Evolutionary conservation across 2,888 invertebrate genomes (phyloP), one percentile per base, ranked within the genome.

Genomic region (Diploptera punctata): DNA sequence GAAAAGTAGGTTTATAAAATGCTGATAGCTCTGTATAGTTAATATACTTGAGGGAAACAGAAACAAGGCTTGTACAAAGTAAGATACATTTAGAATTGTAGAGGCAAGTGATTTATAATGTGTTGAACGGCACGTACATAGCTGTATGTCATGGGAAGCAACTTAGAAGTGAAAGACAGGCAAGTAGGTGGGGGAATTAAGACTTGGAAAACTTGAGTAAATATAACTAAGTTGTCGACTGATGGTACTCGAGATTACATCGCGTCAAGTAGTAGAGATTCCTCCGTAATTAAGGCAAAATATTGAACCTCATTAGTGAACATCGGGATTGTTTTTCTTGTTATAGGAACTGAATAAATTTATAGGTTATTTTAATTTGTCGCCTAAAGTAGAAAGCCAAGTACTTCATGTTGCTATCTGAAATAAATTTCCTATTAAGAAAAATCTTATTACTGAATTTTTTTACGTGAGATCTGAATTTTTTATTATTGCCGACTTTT

Each of bases 251-350:
- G 26, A 38, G 67, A 65, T 65, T 65, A 26, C 47, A 65, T 44
- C 44, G 24, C 44, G 65, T 26, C 21, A 29, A 52, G 52, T 21
- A 47, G 49, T 67, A 67, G 29, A 49, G 69, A 69, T 38, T 57
- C 69, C 43, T 69, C 60, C 69, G 60, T 69, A 69, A 69, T 69
- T 69, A 69, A 69, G 69, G 57, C 60, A 60, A 69, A 69, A 69
- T 69, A 69, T 69, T 69, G 69, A 69, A 69, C 69, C 44, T 69
- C 69, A 69, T 69, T 69, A 69, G 57, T 57, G 54, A 49, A 49
- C 52, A 49, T 60, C 18, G 57, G 69, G 60, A 43, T 57, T 69
- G 69, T 57, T 57, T 69, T 69, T 38, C 57, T 69, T 69, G 43
- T 47, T 47, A 29, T 24, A 29, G 18, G 18, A 65, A 47, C 24